Conservation (phyloP, 2,797 vertebrate species). For the Centroberyx gerrardi region DNA sequence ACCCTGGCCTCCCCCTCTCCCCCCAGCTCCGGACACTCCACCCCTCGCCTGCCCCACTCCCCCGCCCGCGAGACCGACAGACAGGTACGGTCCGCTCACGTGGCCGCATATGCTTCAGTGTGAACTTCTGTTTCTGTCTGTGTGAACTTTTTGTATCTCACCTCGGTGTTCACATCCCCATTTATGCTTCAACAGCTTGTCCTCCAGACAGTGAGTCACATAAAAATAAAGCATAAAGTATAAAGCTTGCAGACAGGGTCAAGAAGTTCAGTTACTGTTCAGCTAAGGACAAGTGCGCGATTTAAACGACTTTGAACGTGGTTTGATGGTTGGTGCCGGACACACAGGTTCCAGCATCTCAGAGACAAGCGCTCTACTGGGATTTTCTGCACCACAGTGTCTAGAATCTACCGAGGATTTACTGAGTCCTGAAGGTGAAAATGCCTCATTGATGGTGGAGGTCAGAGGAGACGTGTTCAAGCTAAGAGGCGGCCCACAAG, state of each 20-base stretch:
- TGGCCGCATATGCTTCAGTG: neutral
- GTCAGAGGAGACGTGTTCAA: neutral
- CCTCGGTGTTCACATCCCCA: constrained; percentile 31
- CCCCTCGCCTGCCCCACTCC: constrained; percentile 90
- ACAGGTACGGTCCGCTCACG: constrained; percentile 73
- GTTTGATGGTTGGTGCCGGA: constrained; percentile 19
- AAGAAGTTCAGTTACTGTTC: constrained; percentile 25
- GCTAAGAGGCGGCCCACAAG: too few species aligned
- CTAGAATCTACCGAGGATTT: constrained; percentile 22
- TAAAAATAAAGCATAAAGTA: constrained; percentile 25
- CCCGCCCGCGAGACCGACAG: constrained; percentile 89
- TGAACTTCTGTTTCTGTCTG: constrained; percentile 4
- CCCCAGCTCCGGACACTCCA: constrained; percentile 92
- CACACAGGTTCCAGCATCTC: neutral
- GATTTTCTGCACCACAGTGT: too few species aligned
- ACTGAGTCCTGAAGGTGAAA: constrained; percentile 13
- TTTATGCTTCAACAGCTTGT: constrained; percentile 50
- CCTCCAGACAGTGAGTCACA: constrained; percentile 59
- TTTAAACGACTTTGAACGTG: neutral
- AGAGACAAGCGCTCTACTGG: neutral
- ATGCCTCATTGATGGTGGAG: constrained; percentile 10
- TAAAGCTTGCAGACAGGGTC: constrained; percentile 25
- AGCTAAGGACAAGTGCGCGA: constrained; percentile 2
- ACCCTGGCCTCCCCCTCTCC: constrained; percentile 92
- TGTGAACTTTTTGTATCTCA: constrained; percentile 16